Base-by-base conservation (phyloP, 2,113 vertebrate species). In the Ceyx cyanopectus region DNA sequence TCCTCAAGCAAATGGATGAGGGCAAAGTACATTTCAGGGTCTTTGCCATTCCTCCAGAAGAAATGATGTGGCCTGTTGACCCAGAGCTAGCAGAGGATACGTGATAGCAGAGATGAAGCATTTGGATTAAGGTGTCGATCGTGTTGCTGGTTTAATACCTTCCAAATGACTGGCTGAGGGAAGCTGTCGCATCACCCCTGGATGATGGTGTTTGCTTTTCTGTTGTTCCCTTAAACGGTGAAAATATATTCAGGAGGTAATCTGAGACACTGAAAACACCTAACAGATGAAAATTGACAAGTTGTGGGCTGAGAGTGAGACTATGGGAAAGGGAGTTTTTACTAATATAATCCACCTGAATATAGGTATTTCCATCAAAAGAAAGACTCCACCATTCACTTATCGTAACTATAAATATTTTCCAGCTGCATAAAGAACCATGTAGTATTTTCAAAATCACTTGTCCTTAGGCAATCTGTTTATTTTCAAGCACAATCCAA, bases 401-500 rank as follows among this genome's bases (percentile, higher is more conserved):
- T 84, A 40, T 10, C 65, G 32, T 17, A 90, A n/a, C 80, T 73
- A 81, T 54, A 90, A 84, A 63, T 86, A 81, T 58, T 56, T 97
- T 90, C 86, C 90, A 93, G 90, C 75, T 93, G 91, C 72, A 72
- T 37, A 81, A 75, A 86, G 83, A 57, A 86, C 51, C 40, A 70
- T 73, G 81, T 81, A 32, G 22, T 73, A 89, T 91, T 94, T 82
- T 89, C 40, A 91, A 68, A 95, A 85, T 92, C 37, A 74, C 87
- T 41, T 54, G 27, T 77, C 63, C 65, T 76, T 20, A 70, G 74
- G 84, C 80, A 76, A 74, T 75, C 83, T 93, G 69, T 89, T 89
- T 79, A 81, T 93, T 90, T 92, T 78, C 93, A 94, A 94, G 32
- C 11, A 51, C 69, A 81, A 85, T 74, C 67, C 19, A 61, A 79